These are phyloP conservation scores for Sebastes iracundus DNA, from an alignment of 2,797 vertebrate species.

Conservation along the genomic window DNA sequence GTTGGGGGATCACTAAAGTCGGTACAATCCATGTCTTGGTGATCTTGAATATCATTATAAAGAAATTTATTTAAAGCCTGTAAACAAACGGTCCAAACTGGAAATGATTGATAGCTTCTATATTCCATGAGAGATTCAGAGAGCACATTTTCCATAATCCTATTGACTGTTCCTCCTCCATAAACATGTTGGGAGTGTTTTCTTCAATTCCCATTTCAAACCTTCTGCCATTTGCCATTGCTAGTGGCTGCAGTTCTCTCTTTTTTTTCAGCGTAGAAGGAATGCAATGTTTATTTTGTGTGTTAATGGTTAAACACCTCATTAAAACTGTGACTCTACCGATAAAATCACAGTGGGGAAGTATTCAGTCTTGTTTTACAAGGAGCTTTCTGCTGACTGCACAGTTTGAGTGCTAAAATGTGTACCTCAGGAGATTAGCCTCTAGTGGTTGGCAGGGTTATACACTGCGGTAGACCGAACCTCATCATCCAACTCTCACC, in stretches of 20 bases:
- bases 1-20: not conserved
- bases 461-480: not conserved
- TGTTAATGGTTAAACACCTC: not conserved
- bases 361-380: not conserved
- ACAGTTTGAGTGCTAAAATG: not conserved
- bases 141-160: not conserved
- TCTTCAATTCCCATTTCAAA: not conserved
- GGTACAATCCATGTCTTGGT: not conserved
- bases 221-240: not conserved
- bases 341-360: not conserved
- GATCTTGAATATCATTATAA: not conserved
- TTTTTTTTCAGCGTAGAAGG: not conserved
- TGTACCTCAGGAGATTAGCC: not conserved
- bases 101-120: not conserved
- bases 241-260: not conserved
- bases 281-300: not conserved
- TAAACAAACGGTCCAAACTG: no score
- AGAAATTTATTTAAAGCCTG: not conserved
- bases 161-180: not conserved
- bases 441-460: not conserved
- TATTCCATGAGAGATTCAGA: not conserved
- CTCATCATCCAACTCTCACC: not conserved
- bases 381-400: conserved; percentile 4
- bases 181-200: not conserved
- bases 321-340: not conserved